Evolutionary conservation across 2,113 vertebrate genomes (phyloP).

Genomic region (Mobula hypostoma): DNA sequence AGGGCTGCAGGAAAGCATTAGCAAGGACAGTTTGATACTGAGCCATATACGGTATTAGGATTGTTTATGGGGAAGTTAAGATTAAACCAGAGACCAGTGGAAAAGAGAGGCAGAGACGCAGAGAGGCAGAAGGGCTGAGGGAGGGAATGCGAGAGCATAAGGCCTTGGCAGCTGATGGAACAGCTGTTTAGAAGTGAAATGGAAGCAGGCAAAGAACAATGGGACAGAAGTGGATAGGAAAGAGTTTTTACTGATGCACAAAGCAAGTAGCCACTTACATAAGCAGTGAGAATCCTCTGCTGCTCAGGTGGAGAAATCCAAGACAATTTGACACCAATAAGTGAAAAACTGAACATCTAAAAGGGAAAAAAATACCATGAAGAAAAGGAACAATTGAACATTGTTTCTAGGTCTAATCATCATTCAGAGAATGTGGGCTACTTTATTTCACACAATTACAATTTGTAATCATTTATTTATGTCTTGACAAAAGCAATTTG

Average conservation of each 20-base stretch:
- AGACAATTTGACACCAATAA: neutral
- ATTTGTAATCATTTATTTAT: slow-evolving; percentile 27
- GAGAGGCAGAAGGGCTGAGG: neutral
- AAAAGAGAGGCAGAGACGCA: neutral
- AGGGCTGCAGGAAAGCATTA: neutral
- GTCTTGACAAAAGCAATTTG: slow-evolving; percentile 8
- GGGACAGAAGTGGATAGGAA: neutral
- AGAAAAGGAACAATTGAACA: neutral
- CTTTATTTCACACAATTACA: neutral
- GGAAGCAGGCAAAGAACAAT: neutral
- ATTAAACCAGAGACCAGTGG: neutral
- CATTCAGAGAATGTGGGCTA: neutral
- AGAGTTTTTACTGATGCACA: neutral
- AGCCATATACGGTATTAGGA: neutral
- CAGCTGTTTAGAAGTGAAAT: too few relatives aligned
- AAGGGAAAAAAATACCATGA: neutral
- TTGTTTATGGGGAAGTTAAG: neutral
- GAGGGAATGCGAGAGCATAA: neutral
- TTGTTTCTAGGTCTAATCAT: neutral
- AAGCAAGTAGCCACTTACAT: neutral
- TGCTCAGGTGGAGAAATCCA: neutral
- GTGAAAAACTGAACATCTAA: neutral
- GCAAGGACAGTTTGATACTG: neutral
- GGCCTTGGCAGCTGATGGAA: neutral
- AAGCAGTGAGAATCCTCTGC: neutral